Conservation (phyloP, 2,888 invertebrate genomes). For the Chrysomela aeneicollis region DNA sequence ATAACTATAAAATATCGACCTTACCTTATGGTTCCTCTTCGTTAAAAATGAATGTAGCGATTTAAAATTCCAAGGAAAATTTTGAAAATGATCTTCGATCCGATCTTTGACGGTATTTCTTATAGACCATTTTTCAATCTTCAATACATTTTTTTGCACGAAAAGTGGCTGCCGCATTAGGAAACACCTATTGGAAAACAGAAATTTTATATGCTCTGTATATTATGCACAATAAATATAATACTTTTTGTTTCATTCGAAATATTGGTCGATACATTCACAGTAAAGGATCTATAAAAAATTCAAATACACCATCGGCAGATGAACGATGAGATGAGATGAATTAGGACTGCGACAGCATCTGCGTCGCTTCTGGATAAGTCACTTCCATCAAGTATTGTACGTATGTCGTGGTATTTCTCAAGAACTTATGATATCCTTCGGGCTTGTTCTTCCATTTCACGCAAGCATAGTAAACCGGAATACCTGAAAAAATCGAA, state of each 20-base stretch:
- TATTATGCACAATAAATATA: constrained; percentile 3
- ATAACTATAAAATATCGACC: too few species aligned
- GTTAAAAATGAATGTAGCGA: too few species aligned
- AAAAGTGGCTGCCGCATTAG: too few species aligned
- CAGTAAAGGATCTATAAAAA: background rate
- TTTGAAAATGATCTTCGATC: too few species aligned
- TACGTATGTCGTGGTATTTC: constrained; percentile 65
- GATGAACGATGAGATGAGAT: background rate
- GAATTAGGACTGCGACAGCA: constrained; percentile 59
- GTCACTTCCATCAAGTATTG: constrained; percentile 72
- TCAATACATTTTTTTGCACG: too few species aligned
- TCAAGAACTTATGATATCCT: constrained; percentile 64
- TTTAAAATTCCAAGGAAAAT: too few species aligned
- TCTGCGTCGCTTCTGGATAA: constrained; percentile 68
- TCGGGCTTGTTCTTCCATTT: constrained; percentile 71
- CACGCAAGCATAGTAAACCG: constrained; percentile 79
- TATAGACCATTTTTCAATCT: too few species aligned
- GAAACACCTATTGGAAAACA: too few species aligned
- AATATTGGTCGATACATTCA: background rate
- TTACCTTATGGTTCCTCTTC: too few species aligned
- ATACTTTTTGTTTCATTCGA: background rate
- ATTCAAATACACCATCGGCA: background rate
- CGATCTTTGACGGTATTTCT: too few species aligned
- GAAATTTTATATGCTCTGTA: background rate
- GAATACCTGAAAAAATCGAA: constrained; percentile 67